Evolutionary conservation across 2,113 vertebrate species (phyloP).

Genomic region (Phrynosoma platyrhinos): DNA sequence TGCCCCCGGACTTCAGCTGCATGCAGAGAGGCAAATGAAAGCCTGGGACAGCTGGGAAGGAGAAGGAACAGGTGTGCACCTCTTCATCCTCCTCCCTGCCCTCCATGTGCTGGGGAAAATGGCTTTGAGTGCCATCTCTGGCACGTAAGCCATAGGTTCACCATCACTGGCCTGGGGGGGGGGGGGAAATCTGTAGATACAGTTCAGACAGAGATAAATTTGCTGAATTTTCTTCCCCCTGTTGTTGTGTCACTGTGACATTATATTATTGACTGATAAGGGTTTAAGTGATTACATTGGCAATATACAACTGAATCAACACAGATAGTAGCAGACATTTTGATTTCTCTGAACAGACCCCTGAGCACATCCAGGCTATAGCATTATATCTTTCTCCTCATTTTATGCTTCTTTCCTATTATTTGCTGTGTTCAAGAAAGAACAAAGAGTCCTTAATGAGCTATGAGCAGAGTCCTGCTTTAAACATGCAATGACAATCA

Average conservation of each 20-base stretch:
- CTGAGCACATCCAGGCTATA: background rate
- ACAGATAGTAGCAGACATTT: slow-evolving; percentile 39
- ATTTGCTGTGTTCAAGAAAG: slow-evolving; percentile 4
- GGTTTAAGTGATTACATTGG: slow-evolving; percentile 23
- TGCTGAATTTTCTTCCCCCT: slow-evolving; percentile 44
- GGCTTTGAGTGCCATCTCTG: too few relatives aligned
- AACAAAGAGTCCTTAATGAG: background rate
- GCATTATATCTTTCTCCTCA: background rate
- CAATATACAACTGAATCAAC: slow-evolving; percentile 41
- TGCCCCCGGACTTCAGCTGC: too few relatives aligned
- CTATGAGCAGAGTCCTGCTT: background rate
- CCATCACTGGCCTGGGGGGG: too few relatives aligned
- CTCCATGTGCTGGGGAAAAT: too few relatives aligned
- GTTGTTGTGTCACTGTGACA: slow-evolving; percentile 27
- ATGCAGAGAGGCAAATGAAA: too few relatives aligned
- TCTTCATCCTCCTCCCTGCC: too few relatives aligned
- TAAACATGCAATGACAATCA: slow-evolving; percentile 1
- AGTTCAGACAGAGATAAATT: slow-evolving; percentile 38
- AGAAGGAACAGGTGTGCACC: too few relatives aligned
- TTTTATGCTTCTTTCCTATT: slow-evolving; percentile 41
- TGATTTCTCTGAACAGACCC: slow-evolving; percentile 51
- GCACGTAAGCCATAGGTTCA: too few relatives aligned
- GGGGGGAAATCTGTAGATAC: too few relatives aligned
- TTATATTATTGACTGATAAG: slow-evolving; percentile 45
- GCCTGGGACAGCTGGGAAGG: too few relatives aligned